Base-by-base conservation (phyloP, 37 sponge, comb jelly and placozoan genomes). In the Diacarnus erythraeanus region DNA sequence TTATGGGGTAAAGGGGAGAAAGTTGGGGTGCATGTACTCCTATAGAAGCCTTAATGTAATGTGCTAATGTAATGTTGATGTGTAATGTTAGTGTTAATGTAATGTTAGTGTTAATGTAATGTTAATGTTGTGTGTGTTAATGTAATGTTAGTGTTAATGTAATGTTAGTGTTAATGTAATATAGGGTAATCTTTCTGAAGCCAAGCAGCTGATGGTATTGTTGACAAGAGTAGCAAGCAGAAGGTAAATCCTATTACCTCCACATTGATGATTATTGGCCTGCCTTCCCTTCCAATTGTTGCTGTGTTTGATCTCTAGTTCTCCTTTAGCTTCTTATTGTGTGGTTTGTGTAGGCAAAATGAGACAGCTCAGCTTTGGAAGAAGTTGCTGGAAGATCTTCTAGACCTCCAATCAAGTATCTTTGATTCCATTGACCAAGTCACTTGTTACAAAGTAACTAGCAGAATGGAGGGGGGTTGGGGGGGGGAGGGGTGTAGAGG, bases 361-460 rank as follows among this genome's bases (percentile, higher is more conserved):
- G 65, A 69, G 18, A 29, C 83, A 69, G 77, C 36, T 76, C 77
- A 80, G 26, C 6, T 41, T 2, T 87, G 88, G 92, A 64, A 61
- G 58, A 56, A 65, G 0, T 57, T 87, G n/a, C 67, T 80, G 12
- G 26, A 72, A 22, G 59, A 92, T 37, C 40, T 92, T 21, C 71
- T 87, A 2, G 20, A 20, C 1, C 73, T 92, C 38, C 27, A 54
- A 64, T 25, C 54, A 9, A 59, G 22, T 1, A 77, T 83, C 35
- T 92, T 92, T 72, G 57, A 42, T 21, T 92, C 84, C 71, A 18
- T 92, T 2, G 77, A 80, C 1, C 33, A 67, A 38, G 10, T 40
- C 20, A 75, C 68, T 23, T 87, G 88, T 75, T 80, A 81, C 60
- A 56, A 90, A 39, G 90, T 84, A 69, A n/a, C n/a, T n/a, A n/a